Evolutionary conservation across 2,797 vertebrate genomes (phyloP), one percentile per base, ranked within the genome.

Genomic region (Platyrinchus mystaceus): DNA sequence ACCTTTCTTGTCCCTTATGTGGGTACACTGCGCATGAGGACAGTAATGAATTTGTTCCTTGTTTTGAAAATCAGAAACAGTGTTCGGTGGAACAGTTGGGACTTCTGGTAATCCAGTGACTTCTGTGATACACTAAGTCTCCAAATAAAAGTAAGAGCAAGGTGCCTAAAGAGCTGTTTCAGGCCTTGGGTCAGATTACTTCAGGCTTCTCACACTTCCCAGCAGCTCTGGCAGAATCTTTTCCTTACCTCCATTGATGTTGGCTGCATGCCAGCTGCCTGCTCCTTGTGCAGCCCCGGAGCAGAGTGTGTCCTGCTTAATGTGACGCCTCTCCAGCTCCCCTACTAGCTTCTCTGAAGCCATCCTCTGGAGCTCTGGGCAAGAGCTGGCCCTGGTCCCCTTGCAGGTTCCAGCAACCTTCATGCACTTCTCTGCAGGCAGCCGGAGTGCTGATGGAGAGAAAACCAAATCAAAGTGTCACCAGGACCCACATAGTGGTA

Each of bases 401-500:
- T 49, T 28, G 32, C 13, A 50, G 30, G 15, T 86, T 39, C 37
- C 41, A 60, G 58, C 15, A 64, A 17, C 22, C 9, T 80, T 78
- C 49, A n/a, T 16, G 18, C 19, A 44, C 52, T 19, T 24, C 26
- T 67, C 56, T 37, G 34, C 10, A 2, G 12, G 34, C 50, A 87
- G 17, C 4, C 75, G 49, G 23, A 1, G 10, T 24, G 26, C 14
- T 43, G n/a, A 24, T 21, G 36, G 77, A 84, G 27, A 71, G 62
- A 12, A 85, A 76, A 74, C 9, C 10, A 73, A 21, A 1, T 3
- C 28, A 9, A 6, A 12, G 19, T 36, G 60, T 43, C 59, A 55
- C 10, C 22, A 34, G 67, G 55, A 73, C 37, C 39, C 78, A 78
- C 70, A 37, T 0, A 0, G 55, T 79, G 47, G 9, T 0, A 0